Base-by-base conservation (phyloP, 1,140 invertebrate genomes). In the Ectropis grisescens region DNA sequence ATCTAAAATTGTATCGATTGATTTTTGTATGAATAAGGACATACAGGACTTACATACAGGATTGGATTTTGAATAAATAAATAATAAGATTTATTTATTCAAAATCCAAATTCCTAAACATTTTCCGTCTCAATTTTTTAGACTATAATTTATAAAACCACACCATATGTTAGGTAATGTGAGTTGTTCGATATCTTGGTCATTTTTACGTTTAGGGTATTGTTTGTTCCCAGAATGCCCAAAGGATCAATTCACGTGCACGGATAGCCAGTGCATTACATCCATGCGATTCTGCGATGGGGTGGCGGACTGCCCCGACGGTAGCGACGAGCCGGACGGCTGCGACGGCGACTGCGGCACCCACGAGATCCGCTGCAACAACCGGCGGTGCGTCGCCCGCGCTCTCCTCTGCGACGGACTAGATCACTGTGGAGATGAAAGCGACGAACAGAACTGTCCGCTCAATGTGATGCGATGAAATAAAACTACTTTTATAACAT, bases 211-310 rank as follows among this genome's bases (percentile, higher is more conserved):
- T n/a, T n/a, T n/a, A n/a, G n/a, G n/a, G n/a, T n/a, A n/a, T n/a
- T n/a, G n/a, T n/a, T n/a, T 19, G 8, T 19, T 19, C 8, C 8
- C 50, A 83, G 82, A 65, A 46, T 83, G 82, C 48, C 70, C 76
- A 2, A 39, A 65, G 33, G 55, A 78, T 37, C 64, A 82, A 35
- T 82, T 79, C 30, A 74, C 79, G 0, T 84, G 82, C 39, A 81
- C 59, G 4, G 66, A 80, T 41, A 88, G 90, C 1, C 88, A 92
- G 34, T 97, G 94, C 58, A 93, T 97, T 37, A 87, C 90, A 0
- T 86, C 85, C 15, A 85, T 86, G 1, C 92, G 92, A 87, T 90
- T 92, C 41, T 97, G 94, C 72, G 93, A 97, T 67, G 92, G 92
- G 1, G 83, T 91, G 19, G 70, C 87, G 0, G 94, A 97, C 60